Evolutionary conservation across 2,888 invertebrate genomes (phyloP).

Genomic region (Agapostemon virescens): DNA sequence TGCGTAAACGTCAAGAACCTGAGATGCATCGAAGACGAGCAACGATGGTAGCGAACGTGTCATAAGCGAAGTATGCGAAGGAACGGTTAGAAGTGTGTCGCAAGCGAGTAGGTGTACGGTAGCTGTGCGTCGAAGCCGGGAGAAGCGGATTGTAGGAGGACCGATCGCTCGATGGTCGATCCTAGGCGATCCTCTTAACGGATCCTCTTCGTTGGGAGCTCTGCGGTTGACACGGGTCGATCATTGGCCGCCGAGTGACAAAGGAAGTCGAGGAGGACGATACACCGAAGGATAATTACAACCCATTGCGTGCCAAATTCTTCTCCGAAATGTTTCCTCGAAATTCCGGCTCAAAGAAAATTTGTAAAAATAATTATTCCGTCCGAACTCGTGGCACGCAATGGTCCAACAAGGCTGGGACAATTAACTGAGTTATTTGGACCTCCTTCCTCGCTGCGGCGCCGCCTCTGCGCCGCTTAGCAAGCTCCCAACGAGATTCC

Average conservation of each 20-base stretch:
- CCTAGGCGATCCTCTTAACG: background rate
- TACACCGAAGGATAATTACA: background rate
- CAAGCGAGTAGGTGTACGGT: background rate
- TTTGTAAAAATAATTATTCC: too few relatives aligned
- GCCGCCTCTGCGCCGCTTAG: background rate
- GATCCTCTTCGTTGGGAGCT: background rate
- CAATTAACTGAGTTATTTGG: background rate
- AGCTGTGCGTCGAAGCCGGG: constrained; percentile 21
- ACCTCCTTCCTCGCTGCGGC: background rate
- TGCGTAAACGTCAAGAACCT: background rate
- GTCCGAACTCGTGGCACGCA: too few relatives aligned
- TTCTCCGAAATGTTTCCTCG: too few relatives aligned
- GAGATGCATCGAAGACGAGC: too few relatives aligned
- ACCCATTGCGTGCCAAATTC: too few relatives aligned
- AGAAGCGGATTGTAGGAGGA: background rate
- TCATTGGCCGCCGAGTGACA: background rate
- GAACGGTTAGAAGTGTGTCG: background rate
- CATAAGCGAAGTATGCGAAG: background rate
- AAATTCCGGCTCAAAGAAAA: too few relatives aligned
- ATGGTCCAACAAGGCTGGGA: background rate
- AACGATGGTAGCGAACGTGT: background rate
- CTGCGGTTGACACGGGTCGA: background rate
- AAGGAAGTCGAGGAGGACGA: background rate
- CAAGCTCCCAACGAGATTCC: background rate
- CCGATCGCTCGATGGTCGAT: background rate